phyloP scores from a whole-genome alignment of 2,888 invertebrate species.

The Aporophyla nigra region DNA sequence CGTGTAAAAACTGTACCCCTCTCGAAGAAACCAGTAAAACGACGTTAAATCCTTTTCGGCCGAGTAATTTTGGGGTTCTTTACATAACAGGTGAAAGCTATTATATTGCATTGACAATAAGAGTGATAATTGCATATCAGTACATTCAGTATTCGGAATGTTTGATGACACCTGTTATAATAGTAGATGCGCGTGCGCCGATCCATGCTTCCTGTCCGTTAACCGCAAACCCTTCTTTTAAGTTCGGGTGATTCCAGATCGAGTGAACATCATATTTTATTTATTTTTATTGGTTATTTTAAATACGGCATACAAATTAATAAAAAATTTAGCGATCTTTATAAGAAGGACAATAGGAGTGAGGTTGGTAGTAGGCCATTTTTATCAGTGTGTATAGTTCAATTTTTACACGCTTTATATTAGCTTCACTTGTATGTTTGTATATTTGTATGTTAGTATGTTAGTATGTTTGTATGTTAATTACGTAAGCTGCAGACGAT shows the following conservation, averaged over 20 bases:
- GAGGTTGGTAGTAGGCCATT: background rate
- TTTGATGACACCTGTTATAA: constrained; percentile 57
- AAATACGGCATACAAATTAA: background rate
- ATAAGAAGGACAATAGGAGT: background rate
- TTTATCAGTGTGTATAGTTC: background rate
- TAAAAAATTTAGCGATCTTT: background rate
- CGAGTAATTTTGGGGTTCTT: constrained; percentile 31
- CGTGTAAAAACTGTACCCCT: background rate
- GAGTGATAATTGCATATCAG: constrained; percentile 28
- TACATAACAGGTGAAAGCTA: constrained; percentile 21
- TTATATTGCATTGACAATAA: constrained; percentile 11
- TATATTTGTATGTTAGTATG: no score
- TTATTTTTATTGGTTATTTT: background rate
- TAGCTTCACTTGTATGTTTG: no score
- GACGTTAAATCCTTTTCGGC: constrained; percentile 1
- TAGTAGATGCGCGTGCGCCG: constrained; percentile 47
- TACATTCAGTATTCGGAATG: background rate
- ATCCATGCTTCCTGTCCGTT: constrained; percentile 66
- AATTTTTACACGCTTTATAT: no score
- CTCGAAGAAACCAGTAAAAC: constrained; percentile 16
- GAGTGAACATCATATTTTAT: no score
- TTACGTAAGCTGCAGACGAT: no score
- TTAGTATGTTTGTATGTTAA: no score
- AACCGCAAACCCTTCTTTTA: constrained; percentile 49
- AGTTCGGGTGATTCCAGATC: background rate